Evolutionary conservation across 2,797 vertebrate genomes (phyloP), one percentile per base, ranked within the genome.

Genomic region (Linurgus olivaceus): DNA sequence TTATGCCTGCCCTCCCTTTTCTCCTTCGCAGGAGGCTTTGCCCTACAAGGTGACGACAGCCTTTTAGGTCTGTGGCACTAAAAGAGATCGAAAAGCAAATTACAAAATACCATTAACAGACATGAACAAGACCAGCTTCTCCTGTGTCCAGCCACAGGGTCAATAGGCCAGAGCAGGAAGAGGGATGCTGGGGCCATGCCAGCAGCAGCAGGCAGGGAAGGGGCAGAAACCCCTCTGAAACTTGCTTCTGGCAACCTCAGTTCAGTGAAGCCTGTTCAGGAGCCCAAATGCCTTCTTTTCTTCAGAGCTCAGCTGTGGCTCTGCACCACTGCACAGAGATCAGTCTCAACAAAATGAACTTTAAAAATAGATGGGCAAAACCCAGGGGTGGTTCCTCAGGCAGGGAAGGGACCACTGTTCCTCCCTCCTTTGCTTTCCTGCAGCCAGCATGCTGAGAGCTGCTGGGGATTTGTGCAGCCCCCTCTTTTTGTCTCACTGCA

Each of bases 381-480:
- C 57, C n/a, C 87, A 28, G 63, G 77, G 62, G 58, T 31, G 1
- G 24, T 20, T 86, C 47, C 73, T 48, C 17, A 10, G 77, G 84
- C 42, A 19, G 67, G 19, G 45, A 84, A 26, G 26, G 23, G 25
- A 45, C 37, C n/a, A 0, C 68, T 20, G 15, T 11, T 92, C 66
- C 13, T 20, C 2, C 1, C 17, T 73, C 13, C 37, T 31, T 35
- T 1, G 3, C 45, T 51, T 29, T 33, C 7, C 61, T n/a, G 31
- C 23, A 8, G 55, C 59, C 31, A 18, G 54, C 29, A 9, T 7
- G 4, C 58, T 6, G 17, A 6, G 76, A 1, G 0, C 67, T 79
- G 82, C 78, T 1, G 0, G 33, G 17, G 42, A 19, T 5, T 0
- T 52, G 61, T 37, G 47, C 58, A 57, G 8, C 37, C 2, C 0